Base-by-base conservation (phyloP, 2,797 vertebrate species). In the Microctenopoma lineatum region DNA sequence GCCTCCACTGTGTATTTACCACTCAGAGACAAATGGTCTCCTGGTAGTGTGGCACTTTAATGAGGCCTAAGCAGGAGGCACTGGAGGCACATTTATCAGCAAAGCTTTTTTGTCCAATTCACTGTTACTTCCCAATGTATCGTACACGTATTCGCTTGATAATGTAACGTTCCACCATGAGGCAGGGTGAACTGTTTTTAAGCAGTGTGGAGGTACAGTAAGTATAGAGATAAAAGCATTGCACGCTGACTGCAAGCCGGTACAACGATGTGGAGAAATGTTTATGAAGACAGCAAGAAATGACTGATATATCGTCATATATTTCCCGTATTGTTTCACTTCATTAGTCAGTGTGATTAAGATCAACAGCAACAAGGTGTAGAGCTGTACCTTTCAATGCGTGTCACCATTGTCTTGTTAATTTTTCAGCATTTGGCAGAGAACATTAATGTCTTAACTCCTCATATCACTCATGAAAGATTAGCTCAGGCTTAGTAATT, bases 11-110 rank as follows among this genome's bases (percentile, higher is more conserved):
- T 85, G 78, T 87, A 82, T 90, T 90, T 90, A 90, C 82, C 78
- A 75, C 77, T 83, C 75, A 71, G 54, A 90, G 80, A 89, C 86
- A 88, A 92, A 90, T 83, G 83, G 76, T 83, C 80, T 85, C 78
- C 73, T 71, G 81, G 77, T 77, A 63, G 79, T 70, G 79, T 34
- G 80, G 84, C 77, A 75, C 71, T 77, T 90, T 88, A 85, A 89
- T 90, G 86, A 91, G 71, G 71, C 72, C 63, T 75, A 76, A 85
- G 90, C 21, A 21, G 79, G 71, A 80, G 86, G 79, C 84, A 79
- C 71, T 77, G 74, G 75, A 84, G 84, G 78, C 77, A 80, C 81
- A 88, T 90, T 90, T 75, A 90, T 89, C 80, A 88, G 56, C 65
- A 54, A 51, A 59, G 68, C 76, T 81, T 78, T 81, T 78, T 77